phyloP scores from a whole-genome alignment of 2,797 vertebrate species.

The Falco peregrinus region DNA sequence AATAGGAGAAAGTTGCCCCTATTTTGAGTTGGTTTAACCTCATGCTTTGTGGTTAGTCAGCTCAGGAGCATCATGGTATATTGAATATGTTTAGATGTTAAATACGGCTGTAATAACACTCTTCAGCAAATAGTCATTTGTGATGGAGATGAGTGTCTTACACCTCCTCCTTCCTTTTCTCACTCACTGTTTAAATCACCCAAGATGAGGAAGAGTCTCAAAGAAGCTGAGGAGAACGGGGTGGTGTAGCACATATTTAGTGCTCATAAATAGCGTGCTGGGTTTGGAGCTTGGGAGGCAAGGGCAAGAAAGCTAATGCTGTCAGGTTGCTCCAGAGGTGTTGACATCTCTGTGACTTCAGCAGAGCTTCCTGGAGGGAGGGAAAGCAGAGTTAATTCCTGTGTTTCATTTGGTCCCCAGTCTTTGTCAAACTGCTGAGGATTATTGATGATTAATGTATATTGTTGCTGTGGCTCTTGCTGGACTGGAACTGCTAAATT shows the following conservation, averaged over 20 bases:
- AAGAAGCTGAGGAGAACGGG: slow-evolving; percentile 1
- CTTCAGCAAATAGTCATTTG: slow-evolving; percentile 56
- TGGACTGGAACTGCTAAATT: slow-evolving; percentile 27
- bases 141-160: slow-evolving; percentile 65
- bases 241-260: background rate
- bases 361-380: background rate
- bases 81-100: slow-evolving; percentile 40
- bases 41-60: background rate
- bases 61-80: background rate
- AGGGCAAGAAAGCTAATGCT: background rate
- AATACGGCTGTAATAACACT: slow-evolving; percentile 25
- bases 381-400: background rate
- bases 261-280: background rate
- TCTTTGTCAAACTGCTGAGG: background rate
- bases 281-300: background rate
- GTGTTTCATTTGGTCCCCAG: background rate
- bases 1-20: background rate
- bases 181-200: slow-evolving; percentile 43
- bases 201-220: slow-evolving; percentile 14
- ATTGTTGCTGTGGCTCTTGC: background rate
- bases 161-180: slow-evolving; percentile 69
- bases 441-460: background rate
- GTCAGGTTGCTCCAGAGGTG: background rate
- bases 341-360: background rate
- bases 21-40: background rate